Percentiles rank a stretch among this genome's conserved stretches.
phyloP scores from a whole-genome alignment of 2,888 invertebrate genomes.

The Nephrotoma guestfalica region DNA sequence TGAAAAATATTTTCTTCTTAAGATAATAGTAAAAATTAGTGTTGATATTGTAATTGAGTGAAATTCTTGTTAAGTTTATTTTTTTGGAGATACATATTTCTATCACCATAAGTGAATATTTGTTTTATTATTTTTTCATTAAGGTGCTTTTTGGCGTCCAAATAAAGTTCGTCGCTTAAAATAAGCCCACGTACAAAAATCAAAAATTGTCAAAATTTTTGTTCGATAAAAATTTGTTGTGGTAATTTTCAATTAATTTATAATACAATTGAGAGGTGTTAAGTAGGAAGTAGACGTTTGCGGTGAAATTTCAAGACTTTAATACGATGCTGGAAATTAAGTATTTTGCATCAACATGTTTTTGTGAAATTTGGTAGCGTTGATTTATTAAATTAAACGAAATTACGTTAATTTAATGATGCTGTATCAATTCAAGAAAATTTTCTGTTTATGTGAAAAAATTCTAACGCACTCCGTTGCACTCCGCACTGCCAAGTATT shows the following conservation, averaged over 20 bases:
- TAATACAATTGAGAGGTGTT: too few species aligned
- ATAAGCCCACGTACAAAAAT: background rate
- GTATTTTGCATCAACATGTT: too few species aligned
- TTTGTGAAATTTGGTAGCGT: too few species aligned
- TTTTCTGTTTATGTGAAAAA: too few species aligned
- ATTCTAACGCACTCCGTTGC: too few species aligned
- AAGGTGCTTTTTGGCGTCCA: background rate
- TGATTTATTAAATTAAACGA: too few species aligned
- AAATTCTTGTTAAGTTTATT: background rate
- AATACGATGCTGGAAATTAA: too few species aligned
- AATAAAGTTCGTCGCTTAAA: background rate
- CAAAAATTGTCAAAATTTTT: background rate
- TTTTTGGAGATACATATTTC: background rate
- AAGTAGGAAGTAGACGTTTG: too few species aligned
- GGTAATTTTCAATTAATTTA: too few species aligned
- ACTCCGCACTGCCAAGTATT: too few species aligned
- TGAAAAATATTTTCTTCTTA: background rate
- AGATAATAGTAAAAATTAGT: background rate
- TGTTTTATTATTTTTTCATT: background rate
- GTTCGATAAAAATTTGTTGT: background rate
- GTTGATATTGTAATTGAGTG: background rate
- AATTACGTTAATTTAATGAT: background rate
- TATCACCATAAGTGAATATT: background rate
- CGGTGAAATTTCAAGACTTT: too few species aligned
- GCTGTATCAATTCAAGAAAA: background rate